Evolutionary conservation across 2,113 vertebrate species (phyloP).

Genomic region (Gallinago paraguaiae): DNA sequence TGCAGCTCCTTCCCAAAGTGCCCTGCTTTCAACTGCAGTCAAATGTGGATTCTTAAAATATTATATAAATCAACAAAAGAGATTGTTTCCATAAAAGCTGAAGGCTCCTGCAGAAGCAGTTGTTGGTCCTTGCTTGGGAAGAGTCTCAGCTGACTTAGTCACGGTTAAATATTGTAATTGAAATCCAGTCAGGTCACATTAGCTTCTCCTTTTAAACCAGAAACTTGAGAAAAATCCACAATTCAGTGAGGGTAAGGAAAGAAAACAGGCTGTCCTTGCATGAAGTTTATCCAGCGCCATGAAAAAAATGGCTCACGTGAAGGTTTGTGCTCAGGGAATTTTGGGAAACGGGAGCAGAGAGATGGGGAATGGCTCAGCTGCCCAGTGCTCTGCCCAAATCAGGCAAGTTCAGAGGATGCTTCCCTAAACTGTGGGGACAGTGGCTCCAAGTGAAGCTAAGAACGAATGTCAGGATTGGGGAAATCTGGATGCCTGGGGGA

Average conservation of each 20-base stretch:
- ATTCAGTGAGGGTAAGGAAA: neutral
- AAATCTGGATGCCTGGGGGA: neutral
- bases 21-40: neutral
- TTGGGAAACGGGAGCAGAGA: neutral
- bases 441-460: neutral
- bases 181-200: neutral
- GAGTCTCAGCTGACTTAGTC: neutral
- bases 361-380: neutral
- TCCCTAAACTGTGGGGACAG: neutral
- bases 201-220: constrained; percentile 12
- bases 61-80: neutral
- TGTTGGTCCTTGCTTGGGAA: neutral
- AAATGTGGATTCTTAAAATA: neutral
- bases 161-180: neutral
- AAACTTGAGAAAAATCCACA: neutral
- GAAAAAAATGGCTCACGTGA: neutral
- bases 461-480: neutral
- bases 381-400: neutral
- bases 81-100: neutral
- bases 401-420: neutral
- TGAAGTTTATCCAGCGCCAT: neutral
- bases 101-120: neutral
- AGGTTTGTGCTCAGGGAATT: neutral
- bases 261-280: neutral
- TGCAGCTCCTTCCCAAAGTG: neutral